Base-by-base conservation (phyloP, 2,888 invertebrate species). In the Rapana venosa region DNA sequence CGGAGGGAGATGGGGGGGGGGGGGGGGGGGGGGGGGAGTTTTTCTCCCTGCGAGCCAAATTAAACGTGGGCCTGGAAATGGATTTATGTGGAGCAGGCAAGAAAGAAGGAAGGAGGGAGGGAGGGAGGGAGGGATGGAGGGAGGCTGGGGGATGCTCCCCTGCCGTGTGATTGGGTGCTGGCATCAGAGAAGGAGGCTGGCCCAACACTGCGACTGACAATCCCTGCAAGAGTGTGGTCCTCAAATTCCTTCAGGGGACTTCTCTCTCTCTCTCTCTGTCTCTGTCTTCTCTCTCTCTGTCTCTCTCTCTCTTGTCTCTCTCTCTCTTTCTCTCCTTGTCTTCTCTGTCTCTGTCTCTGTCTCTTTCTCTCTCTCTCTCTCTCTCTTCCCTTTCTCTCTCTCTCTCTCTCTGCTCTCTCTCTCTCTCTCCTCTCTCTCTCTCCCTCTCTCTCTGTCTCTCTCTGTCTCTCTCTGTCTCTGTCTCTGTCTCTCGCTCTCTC, bases 401-500 rank as follows among this genome's bases (percentile, higher is more conserved):
- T 15, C 58, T 15, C 8, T 58, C 15, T 15, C 58, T 15, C 58
- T 15, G 11, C 58, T 15, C 58, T 15, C 58, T 58, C 58, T 58
- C 58, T 58, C 58, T 58, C 58, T 58, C 58, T 58, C 58, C 58
- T 58, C 58, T 58, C 15, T 58, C 58, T 58, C 58, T 58, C 58
- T 58, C 70, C 26, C 70, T 70, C 70, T 70, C 70, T 70, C 70
- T 70, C 70, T 70, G 0, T 70, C 70, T 70, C 70, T 70, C 20
- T 70, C 70, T 70, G 26, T 70, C 20, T 70, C 77, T 89, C 58
- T 74, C 35, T 79, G 32, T n/a, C 47, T 85, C 36, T 58, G 15
- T 74, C 36, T 36, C 66, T 74, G 36, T 87, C 74, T 87, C 74
- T 74, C 74, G 70, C 74, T 74, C 87, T 87, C 87, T 74, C 70